Evolutionary conservation across 2,888 invertebrate species (phyloP).

Genomic region (Polyploca ridens): DNA sequence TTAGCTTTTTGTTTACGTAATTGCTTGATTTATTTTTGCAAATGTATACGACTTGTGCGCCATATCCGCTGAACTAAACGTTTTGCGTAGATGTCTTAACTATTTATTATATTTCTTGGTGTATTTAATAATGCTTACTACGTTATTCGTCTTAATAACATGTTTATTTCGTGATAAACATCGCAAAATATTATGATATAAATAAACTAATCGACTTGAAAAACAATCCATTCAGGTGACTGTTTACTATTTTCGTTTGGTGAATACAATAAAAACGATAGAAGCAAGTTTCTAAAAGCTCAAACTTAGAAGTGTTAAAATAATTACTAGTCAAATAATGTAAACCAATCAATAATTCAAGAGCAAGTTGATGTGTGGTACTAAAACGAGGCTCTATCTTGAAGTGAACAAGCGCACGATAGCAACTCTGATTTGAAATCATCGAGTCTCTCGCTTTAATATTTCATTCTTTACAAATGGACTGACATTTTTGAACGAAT

Average conservation of each 20-base stretch:
- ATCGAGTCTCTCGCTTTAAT: slow-evolving; percentile 64
- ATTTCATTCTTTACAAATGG: slow-evolving; percentile 73
- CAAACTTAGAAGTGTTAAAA: no score
- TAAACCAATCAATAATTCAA: neutral
- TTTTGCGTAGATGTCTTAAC: neutral
- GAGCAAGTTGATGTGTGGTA: neutral
- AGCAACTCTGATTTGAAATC: slow-evolving; percentile 64
- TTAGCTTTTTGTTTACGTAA: slow-evolving; percentile 42
- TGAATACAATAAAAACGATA: no score
- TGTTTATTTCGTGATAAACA: neutral
- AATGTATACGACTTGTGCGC: neutral
- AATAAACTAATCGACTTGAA: no score
- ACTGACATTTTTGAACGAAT: slow-evolving; percentile 61
- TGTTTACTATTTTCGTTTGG: no score
- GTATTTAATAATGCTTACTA: neutral
- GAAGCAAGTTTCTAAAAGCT: no score
- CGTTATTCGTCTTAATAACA: neutral
- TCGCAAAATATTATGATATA: no score
- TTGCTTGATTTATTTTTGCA: slow-evolving; percentile 42
- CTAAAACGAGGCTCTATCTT: slow-evolving; percentile 48
- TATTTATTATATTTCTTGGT: neutral
- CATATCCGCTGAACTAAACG: neutral
- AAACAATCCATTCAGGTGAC: no score
- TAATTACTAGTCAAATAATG: neutral
- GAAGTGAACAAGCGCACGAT: slow-evolving; percentile 51